A percentile compares a stretch with the other conserved stretches of the same genome.
These are phyloP conservation scores for Silurus meridionalis DNA, from an alignment of 2,113 vertebrate genomes.

Conservation along the genomic window DNA sequence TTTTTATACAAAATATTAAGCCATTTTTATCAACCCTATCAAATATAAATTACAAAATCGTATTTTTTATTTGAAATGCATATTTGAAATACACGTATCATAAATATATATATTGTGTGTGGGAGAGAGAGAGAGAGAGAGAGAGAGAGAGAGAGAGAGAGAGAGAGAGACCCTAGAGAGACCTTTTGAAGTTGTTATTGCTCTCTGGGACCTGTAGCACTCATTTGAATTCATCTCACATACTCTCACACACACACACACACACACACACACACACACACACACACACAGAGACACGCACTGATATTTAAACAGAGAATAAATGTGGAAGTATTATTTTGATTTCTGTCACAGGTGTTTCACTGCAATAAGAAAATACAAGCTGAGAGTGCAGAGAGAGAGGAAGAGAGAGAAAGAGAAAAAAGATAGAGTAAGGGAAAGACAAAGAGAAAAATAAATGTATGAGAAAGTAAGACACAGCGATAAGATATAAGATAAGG, in stretches of 20 bases:
- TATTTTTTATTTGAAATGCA: no score
- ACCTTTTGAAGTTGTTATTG: constrained; percentile 63
- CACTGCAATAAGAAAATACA: constrained; percentile 48
- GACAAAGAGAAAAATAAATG: not conserved
- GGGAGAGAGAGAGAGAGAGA: not conserved
- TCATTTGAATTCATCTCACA: constrained; percentile 74
- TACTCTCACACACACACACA: constrained; percentile 18
- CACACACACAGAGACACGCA: constrained; percentile 42
- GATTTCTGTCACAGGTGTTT: constrained; percentile 53
- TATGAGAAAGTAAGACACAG: constrained; percentile 4
- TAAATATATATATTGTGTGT: no score
- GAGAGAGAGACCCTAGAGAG: constrained; percentile 12
- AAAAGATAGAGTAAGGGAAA: constrained; percentile 23
- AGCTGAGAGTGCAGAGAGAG: not conserved
- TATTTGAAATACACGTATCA: no score
- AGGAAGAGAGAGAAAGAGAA: not conserved
- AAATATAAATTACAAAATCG: no score
- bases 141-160: constrained; percentile 8
- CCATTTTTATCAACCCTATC: no score
- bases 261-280: constrained; percentile 58
- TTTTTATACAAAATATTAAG: no score
- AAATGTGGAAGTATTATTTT: constrained; percentile 61
- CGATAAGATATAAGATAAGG: constrained; percentile 58
- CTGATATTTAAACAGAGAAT: constrained; percentile 66
- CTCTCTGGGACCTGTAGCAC: constrained; percentile 46